Conservation (phyloP, 2,888 invertebrate genomes). For the Dysmachus trigonus region DNA sequence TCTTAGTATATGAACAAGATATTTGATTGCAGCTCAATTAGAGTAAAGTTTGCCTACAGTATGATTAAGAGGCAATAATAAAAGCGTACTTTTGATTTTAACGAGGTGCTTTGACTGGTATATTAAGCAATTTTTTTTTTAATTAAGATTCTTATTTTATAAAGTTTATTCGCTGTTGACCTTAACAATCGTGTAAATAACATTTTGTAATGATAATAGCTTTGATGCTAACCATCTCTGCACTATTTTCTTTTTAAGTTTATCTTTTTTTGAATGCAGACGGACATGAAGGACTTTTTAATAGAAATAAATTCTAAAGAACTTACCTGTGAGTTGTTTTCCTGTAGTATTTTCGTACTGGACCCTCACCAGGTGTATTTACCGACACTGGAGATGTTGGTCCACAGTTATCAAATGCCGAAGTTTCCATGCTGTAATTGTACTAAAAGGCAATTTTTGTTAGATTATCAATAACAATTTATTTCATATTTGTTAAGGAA, state of each 20-base stretch:
- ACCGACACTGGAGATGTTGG: constrained; percentile 57
- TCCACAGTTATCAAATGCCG: constrained; percentile 54
- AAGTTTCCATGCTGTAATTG: constrained; percentile 45
- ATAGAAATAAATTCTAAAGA: not conserved
- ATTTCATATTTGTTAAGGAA: not conserved
- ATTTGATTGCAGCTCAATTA: too few species aligned
- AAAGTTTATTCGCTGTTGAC: too few species aligned
- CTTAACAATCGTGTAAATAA: too few species aligned
- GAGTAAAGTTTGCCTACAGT: not conserved
- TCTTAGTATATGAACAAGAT: not conserved
- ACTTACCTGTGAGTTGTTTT: constrained; percentile 64
- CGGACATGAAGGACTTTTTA: not conserved
- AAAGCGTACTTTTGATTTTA: not conserved
- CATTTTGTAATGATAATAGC: too few species aligned
- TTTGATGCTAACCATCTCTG: not conserved
- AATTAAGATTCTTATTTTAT: too few species aligned
- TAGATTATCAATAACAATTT: not conserved
- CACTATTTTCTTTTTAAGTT: not conserved
- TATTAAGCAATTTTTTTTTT: too few species aligned
- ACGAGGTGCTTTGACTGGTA: too few species aligned
- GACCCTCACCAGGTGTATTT: constrained; percentile 52
- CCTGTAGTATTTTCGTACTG: constrained; percentile 62
- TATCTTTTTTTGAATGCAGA: not conserved
- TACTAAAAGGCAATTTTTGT: constrained; percentile 11
- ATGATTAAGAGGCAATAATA: not conserved